A percentile compares a stretch with the other conserved stretches of the same genome.
Conservation (phyloP, 2,888 invertebrate genomes). For the Xanthia icteritia region DNA sequence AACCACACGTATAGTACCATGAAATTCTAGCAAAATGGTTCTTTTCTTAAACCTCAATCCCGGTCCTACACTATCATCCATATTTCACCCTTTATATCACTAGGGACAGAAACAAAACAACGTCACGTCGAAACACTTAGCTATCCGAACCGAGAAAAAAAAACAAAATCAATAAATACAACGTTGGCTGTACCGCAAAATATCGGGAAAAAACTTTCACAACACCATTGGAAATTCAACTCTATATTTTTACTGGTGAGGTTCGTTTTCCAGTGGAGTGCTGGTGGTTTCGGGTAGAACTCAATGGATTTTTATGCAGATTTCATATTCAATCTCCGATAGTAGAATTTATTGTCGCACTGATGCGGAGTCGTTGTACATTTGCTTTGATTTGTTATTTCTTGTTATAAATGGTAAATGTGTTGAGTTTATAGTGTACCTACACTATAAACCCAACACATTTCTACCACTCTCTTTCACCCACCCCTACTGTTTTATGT, state of each 20-base stretch:
- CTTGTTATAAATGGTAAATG: constrained; percentile 29
- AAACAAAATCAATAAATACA: constrained; percentile 68
- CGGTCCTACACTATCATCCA: constrained; percentile 18
- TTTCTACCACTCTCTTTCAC: too few relatives aligned
- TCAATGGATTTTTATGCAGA: constrained; percentile 76
- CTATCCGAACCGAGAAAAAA: constrained; percentile 56
- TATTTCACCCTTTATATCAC: constrained; percentile 20
- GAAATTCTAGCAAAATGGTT: background rate
- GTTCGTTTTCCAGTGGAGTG: constrained; percentile 4
- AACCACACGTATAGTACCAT: background rate
- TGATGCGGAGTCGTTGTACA: constrained; percentile 62
- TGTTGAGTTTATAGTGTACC: background rate
- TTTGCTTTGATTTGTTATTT: constrained; percentile 52
- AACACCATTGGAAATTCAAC: constrained; percentile 9
- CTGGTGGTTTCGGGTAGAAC: constrained; percentile 46
- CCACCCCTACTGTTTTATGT: background rate
- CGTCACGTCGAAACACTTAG: constrained; percentile 57
- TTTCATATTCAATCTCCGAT: constrained; percentile 83
- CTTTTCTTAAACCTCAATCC: background rate
- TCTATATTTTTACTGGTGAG: constrained; percentile 10
- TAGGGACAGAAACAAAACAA: constrained; percentile 55
- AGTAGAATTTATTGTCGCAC: constrained; percentile 75
- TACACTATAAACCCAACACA: too few relatives aligned
- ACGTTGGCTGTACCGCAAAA: constrained; percentile 51
- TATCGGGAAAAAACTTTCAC: constrained; percentile 31